Evolutionary conservation across 1,140 invertebrate genomes (phyloP).

Genomic region (Tenebrio molitor): DNA sequence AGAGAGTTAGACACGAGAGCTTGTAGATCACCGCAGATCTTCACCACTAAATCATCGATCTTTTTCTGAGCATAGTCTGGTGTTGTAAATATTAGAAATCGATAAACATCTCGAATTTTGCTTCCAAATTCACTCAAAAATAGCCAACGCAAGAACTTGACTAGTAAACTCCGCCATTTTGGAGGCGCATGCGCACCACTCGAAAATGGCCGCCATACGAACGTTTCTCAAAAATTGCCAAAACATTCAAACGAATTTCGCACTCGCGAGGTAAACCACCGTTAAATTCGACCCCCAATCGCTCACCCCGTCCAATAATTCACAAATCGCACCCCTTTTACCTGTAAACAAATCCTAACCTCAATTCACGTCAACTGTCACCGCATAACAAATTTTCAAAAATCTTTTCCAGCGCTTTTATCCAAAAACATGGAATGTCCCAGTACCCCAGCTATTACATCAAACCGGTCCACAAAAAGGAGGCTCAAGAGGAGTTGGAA

Average conservation of each 20-base stretch:
- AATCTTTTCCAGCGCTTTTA: constrained; percentile 48
- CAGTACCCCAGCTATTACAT: constrained; percentile 69
- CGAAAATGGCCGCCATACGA: constrained; percentile 48
- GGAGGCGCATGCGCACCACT: not conserved
- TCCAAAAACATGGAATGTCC: constrained; percentile 64
- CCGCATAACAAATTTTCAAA: too few species aligned
- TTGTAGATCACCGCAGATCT: not conserved
- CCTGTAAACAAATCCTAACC: constrained; percentile 26
- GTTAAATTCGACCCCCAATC: not conserved
- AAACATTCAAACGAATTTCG: constrained; percentile 41
- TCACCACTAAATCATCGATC: constrained; percentile 1
- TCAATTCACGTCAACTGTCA: constrained; percentile 9
- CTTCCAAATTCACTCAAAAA: constrained; percentile 39
- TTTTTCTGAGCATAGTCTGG: constrained; percentile 1
- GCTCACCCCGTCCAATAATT: too few species aligned
- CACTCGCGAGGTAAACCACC: constrained; percentile 44
- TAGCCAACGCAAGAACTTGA: constrained; percentile 8
- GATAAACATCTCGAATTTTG: constrained; percentile 12
- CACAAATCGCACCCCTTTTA: too few species aligned
- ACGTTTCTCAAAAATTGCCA: constrained; percentile 44
- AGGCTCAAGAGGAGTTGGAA: constrained; percentile 71
- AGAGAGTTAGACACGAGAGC: not conserved
- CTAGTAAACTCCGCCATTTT: constrained; percentile 46
- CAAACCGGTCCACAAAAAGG: constrained; percentile 76
- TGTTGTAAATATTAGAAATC: not conserved